phyloP scores from a whole-genome alignment of 2,797 vertebrate species.

The Chloroceryle amazona region DNA sequence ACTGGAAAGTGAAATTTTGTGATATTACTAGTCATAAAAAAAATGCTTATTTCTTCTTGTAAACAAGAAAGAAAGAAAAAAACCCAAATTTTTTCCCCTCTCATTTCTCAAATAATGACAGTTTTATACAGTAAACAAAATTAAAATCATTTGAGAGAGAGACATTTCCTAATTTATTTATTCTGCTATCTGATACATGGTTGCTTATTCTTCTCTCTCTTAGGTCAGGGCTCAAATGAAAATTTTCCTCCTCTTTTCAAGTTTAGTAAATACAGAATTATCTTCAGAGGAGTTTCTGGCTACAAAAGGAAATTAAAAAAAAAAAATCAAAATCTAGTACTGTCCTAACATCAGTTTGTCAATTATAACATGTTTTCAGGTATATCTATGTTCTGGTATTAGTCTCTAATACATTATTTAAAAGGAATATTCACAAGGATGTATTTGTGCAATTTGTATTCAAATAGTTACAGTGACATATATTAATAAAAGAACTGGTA shows the following conservation, averaged over 20 bases:
- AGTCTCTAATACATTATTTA: not conserved
- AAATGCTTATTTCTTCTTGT: not conserved
- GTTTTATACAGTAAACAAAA: not conserved
- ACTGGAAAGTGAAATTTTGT: not conserved
- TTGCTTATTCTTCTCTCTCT: not conserved
- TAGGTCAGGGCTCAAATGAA: not conserved
- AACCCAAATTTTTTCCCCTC: not conserved
- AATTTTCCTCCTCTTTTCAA: not conserved
- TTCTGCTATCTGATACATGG: not conserved
- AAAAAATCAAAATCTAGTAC: not conserved
- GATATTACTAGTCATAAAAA: not conserved
- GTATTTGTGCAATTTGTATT: constrained; percentile 7
- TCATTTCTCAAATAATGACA: not conserved
- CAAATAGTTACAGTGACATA: not conserved
- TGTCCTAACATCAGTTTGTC: not conserved
- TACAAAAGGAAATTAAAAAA: not conserved
- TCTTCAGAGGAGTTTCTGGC: not conserved
- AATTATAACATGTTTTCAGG: not conserved
- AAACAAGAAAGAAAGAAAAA: not conserved
- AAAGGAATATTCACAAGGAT: constrained; percentile 21
- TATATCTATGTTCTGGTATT: not conserved
- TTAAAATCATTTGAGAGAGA: not conserved
- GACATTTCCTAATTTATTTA: not conserved
- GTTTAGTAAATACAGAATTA: not conserved
- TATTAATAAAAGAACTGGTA: not conserved